Evolutionary conservation across 2,888 invertebrate genomes (phyloP).

Genomic region (Hylaea fasciaria): DNA sequence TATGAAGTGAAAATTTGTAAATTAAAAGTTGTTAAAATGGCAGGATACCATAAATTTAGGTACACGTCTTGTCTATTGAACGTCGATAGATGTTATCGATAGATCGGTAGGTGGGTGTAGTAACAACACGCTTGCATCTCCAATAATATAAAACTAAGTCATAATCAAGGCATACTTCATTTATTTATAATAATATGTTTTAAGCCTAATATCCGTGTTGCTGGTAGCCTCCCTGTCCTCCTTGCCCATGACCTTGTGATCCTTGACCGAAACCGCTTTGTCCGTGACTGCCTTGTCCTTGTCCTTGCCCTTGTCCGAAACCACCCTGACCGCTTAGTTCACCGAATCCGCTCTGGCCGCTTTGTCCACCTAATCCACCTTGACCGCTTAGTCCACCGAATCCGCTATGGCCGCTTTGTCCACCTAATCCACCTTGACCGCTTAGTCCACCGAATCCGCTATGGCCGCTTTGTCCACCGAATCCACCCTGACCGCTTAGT

Average conservation of each 20-base stretch:
- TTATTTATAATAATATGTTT: slow-evolving; percentile 9
- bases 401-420: neutral
- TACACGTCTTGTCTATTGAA: too few species aligned
- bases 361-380: slow-evolving; percentile 21
- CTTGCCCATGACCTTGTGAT: slow-evolving; percentile 1
- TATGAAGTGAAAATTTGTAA: too few species aligned
- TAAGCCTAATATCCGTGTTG: slow-evolving; percentile 12
- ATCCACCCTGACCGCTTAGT: slow-evolving; percentile 18
- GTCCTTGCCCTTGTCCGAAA: slow-evolving; percentile 15
- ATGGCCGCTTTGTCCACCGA: slow-evolving; percentile 1
- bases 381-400: slow-evolving; percentile 8
- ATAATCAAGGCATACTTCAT: too few species aligned
- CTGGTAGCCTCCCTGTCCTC: slow-evolving; percentile 18
- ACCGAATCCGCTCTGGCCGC: slow-evolving; percentile 32
- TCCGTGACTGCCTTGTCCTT: slow-evolving; percentile 20
- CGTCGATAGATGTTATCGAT: too few species aligned
- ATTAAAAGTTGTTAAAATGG: too few species aligned
- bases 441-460: slow-evolving; percentile 9
- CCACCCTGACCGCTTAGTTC: slow-evolving; percentile 21
- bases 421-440: slow-evolving; percentile 22
- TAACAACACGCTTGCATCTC: too few species aligned
- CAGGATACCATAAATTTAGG: too few species aligned
- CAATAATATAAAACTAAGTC: too few species aligned
- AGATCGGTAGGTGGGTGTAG: too few species aligned
- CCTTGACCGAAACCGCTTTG: slow-evolving; percentile 30